Percentiles rank a stretch among this genome's conserved stretches.
Conservation (phyloP, 2,888 invertebrate species). For the Drosophila subquinaria region DNA sequence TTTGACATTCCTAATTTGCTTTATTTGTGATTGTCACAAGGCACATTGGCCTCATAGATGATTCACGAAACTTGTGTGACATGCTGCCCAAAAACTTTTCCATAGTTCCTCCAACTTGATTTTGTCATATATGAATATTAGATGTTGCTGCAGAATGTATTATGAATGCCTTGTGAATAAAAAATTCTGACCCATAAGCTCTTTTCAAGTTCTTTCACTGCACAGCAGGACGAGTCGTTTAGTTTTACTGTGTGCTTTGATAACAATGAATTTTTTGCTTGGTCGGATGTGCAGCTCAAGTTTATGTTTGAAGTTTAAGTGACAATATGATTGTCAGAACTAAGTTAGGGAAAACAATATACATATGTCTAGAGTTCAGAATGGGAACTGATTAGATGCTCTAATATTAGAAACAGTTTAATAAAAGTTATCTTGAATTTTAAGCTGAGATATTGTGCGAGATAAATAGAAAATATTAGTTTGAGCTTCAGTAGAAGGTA, state of each 20-base stretch:
- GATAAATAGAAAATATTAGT: too few species aligned
- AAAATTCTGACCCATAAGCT: conserved; percentile 26
- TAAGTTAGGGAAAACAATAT: neutral
- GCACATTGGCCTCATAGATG: conserved; percentile 23
- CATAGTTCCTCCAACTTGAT: conserved; percentile 8
- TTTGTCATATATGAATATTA: conserved; percentile 25
- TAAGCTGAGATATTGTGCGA: too few species aligned
- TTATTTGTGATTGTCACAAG: conserved; percentile 32
- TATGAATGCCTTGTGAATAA: conserved; percentile 30
- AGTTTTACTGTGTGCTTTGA: neutral
- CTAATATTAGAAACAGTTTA: too few species aligned
- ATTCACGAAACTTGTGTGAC: conserved; percentile 36
- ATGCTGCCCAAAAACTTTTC: conserved; percentile 38
- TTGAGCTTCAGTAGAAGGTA: too few species aligned
- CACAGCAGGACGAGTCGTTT: neutral
- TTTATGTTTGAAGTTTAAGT: neutral
- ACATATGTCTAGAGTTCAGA: neutral
- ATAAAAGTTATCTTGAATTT: too few species aligned
- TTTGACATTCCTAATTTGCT: conserved; percentile 46
- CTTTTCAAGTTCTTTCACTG: conserved; percentile 1
- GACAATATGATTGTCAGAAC: neutral
- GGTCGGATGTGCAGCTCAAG: neutral
- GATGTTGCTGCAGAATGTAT: conserved; percentile 27
- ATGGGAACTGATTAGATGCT: neutral
- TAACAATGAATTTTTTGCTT: conserved; percentile 20